Evolutionary conservation across 2,113 vertebrate species (phyloP).

Genomic region (Halcyon senegalensis): DNA sequence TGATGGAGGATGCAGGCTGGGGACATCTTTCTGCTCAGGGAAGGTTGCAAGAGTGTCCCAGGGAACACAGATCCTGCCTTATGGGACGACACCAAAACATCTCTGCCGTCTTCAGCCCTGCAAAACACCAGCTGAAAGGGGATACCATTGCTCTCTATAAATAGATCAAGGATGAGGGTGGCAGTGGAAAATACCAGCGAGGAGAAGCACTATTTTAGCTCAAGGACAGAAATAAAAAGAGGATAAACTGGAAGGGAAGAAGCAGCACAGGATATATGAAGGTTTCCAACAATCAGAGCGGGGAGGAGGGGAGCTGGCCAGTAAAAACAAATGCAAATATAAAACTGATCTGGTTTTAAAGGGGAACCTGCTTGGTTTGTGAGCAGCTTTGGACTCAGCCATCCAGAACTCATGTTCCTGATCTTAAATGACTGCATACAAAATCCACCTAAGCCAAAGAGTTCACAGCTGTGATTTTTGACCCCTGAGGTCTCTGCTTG

Average conservation of each 20-base stretch:
- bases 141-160: neutral
- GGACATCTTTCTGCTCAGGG: neutral
- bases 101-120: neutral
- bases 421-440: neutral
- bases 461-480: neutral
- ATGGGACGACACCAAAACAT: neutral
- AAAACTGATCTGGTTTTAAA: neutral
- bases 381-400: neutral
- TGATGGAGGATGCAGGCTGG: neutral
- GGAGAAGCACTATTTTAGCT: neutral
- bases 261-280: neutral
- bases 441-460: neutral
- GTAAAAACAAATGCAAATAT: neutral
- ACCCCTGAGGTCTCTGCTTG: neutral
- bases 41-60: neutral
- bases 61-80: neutral
- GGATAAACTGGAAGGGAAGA: neutral
- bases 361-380: neutral
- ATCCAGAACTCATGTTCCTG: neutral
- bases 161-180: neutral
- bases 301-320: neutral
- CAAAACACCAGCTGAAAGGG: slow-evolving; percentile 40
- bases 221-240: neutral
- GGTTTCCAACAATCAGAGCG: neutral
- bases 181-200: slow-evolving; percentile 7